Base-by-base conservation (phyloP, 2,797 vertebrate genomes). In the Hemitrygon akajei region DNA sequence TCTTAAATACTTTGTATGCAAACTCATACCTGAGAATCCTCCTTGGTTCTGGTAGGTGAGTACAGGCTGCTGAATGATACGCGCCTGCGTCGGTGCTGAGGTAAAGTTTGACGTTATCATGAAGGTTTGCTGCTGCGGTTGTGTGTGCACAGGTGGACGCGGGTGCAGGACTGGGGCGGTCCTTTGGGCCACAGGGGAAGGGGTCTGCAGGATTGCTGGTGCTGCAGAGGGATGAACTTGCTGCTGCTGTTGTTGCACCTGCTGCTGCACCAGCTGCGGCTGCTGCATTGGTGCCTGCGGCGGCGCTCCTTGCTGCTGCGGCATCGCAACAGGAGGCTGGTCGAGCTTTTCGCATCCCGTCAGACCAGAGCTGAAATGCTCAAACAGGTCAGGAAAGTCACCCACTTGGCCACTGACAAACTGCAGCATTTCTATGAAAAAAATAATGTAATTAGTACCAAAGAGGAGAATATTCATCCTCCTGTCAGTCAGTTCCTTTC, bases 331-430 rank as follows among this genome's bases (percentile, higher is more conserved):
- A 0, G 71, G 91, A 56, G 91, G 1, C 37, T 93, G 91, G 6
- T 93, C 91, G 5, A 93, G 27, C 71, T 93, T 93, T 16, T 93
- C 91, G 11, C 86, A 89, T 63, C 86, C 86, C 7, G 86, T 22
- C 63, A 89, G 60, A 34, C 86, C 86, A 56, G 12, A 56, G 37
- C 71, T 93, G 71, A 99, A 97, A 93, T 97, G 98, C 94, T 99
- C 98, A 94, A 99, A 99, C 94, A 99, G 94, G 95, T 99, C 98
- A 0, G 98, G 97, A 75, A 99, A 99, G 94, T 99, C 98, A 7
- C 98, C 98, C 82, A 97, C 98, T 95, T 99, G 98, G 95, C 99
- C 99, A 95, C 97, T 99, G 96, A 99, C 98, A 25, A 99, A 99
- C 96, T 99, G 98, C 94, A 99, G 97, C 98, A 99, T 99, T 95